Evolutionary conservation across 1,140 invertebrate genomes (phyloP), one percentile per base, ranked within the genome.

Genomic region (Nasonia vitripennis): DNA sequence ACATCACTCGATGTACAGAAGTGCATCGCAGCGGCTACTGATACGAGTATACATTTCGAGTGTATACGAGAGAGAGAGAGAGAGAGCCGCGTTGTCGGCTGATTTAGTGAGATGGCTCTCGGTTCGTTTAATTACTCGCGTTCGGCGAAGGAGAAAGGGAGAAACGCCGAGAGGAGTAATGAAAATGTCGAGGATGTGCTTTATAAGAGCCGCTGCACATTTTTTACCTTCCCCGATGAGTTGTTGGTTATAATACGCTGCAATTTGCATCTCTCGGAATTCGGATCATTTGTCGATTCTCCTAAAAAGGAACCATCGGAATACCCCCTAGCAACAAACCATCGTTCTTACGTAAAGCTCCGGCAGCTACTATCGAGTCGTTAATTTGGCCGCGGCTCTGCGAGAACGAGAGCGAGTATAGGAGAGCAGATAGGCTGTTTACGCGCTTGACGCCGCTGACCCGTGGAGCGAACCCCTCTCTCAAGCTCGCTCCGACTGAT

Each of bases 51-150:
- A 45, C 41, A 45, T 62, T 62, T 62, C 17, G 20, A 62, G 20
- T 62, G 6, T 20, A 20, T 14, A 20, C 3, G 2, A 27, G 27
- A 27, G 27, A 27, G 27, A 27, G 27, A 27, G 27, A 27, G 27
- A 27, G 67, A 68, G 67, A 68, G 67, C 67, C 62, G 62, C 67
- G n/a, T 71, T 71, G 31, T 34, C 27, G 68, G 31, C 10, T 75
- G 73, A 75, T 75, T 45, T 75, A 75, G 73, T 10, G 73, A 37
- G 37, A 75, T 75, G 73, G 73, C 37, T 75, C 37, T 75, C 37
- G 34, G 37, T 37, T 23, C 2, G 34, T 37, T 75, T 75, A 75
- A 75, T 75, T 45, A 75, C 73, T 41, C 73, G 9, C 11, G 73
- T 31, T 62, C 31, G 31, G 17, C 34, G 73, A 41, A 75, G n/a